These are phyloP conservation scores for Trichomalopsis sarcophagae DNA, from an alignment of 1,140 invertebrate species.

Conservation along the genomic window DNA sequence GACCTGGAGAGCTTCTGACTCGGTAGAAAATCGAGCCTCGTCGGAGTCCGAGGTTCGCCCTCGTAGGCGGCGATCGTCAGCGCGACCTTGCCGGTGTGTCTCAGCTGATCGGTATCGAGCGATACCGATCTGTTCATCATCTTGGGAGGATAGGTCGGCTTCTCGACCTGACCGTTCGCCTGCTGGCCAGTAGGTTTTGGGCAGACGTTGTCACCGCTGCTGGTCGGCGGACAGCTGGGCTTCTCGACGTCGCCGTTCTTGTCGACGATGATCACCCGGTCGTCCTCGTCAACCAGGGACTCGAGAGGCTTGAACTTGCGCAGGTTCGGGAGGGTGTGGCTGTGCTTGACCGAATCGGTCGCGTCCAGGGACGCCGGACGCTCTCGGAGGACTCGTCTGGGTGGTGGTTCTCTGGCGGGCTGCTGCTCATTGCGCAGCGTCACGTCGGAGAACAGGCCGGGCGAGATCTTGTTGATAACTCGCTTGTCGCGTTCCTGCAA, in stretches of 20 bases:
- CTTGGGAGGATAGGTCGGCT: background rate
- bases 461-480: constrained; percentile 32
- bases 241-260: background rate
- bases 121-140: constrained; percentile 21
- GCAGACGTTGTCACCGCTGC: background rate
- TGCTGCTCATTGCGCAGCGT: background rate
- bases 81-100: background rate
- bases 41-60: constrained; percentile 27
- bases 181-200: background rate
- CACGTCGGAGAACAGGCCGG: background rate
- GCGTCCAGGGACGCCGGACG: background rate
- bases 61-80: constrained; percentile 43
- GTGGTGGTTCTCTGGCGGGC: background rate
- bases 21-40: constrained; percentile 34
- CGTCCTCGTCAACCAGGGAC: background rate
- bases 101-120: constrained; percentile 14
- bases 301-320: background rate
- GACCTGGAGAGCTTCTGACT: background rate
- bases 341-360: background rate
- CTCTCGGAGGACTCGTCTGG: background rate
- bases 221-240: background rate
- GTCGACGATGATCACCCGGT: background rate
- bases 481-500: constrained; percentile 15
- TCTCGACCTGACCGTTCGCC: background rate
- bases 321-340: background rate